phyloP scores from a whole-genome alignment of 2,797 vertebrate species.

The Acrocephalus scirpaceus region DNA sequence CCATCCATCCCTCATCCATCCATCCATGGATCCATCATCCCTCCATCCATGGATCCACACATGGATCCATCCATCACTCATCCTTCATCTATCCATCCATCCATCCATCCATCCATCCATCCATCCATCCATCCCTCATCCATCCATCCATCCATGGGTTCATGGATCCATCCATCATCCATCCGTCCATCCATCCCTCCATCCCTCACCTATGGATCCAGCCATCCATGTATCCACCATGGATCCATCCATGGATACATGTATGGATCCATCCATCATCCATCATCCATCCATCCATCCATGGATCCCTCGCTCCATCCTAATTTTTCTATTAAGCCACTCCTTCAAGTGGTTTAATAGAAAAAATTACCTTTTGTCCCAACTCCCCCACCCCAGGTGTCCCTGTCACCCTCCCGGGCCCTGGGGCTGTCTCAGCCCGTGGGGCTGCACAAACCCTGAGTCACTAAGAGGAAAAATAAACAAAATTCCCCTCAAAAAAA shows the following conservation, averaged over 20 bases:
- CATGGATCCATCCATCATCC: neutral
- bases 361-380: no score
- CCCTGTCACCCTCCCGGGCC: neutral
- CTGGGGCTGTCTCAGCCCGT: fast-evolving
- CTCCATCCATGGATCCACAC: neutral
- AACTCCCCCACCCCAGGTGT: neutral
- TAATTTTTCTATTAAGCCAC: neutral
- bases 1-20: neutral
- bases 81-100: neutral
- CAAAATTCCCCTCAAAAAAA: neutral
- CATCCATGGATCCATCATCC: no score
- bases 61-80: no score
- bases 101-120: neutral
- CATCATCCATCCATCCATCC: no score
- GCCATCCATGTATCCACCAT: no score
- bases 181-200: no score
- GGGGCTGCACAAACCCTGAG: neutral
- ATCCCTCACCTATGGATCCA: no score
- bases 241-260: no score
- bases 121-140: no score
- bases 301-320: neutral
- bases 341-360: no score
- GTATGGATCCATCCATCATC: neutral
- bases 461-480: neutral
- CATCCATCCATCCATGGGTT: neutral